Evolutionary conservation across 2,113 vertebrate species (phyloP).

Genomic region (Okapia johnstoni): DNA sequence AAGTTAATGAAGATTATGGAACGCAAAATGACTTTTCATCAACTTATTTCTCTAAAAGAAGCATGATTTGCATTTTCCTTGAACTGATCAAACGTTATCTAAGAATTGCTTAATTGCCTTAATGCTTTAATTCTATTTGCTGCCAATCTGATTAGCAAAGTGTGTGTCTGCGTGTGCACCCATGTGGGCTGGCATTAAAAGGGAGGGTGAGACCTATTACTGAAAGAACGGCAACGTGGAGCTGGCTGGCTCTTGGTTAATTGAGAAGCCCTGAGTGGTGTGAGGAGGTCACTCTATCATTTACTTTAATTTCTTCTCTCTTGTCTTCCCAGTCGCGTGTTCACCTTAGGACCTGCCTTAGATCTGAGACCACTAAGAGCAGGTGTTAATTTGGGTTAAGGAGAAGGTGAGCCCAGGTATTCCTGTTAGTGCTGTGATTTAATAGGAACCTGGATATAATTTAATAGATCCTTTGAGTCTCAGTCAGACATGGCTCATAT

Average conservation of each 20-base stretch:
- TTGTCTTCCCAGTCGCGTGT: constrained; percentile 60
- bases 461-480: constrained; percentile 81
- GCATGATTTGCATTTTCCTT: constrained; percentile 78
- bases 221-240: constrained; percentile 7
- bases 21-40: constrained; percentile 50
- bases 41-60: constrained; percentile 66
- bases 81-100: constrained; percentile 79
- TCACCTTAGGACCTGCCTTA: constrained; percentile 69
- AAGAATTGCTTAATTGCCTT: constrained; percentile 82
- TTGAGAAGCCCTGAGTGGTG: constrained; percentile 60
- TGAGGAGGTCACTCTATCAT: constrained; percentile 65
- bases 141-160: constrained; percentile 82
- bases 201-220: constrained; percentile 65
- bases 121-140: constrained; percentile 86
- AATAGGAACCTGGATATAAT: constrained; percentile 79
- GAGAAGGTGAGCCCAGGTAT: constrained; percentile 78
- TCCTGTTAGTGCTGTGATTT: constrained; percentile 73
- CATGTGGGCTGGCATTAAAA: constrained; percentile 43
- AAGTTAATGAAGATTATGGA: constrained; percentile 50
- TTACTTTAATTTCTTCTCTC: constrained; percentile 63
- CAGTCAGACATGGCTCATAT: constrained; percentile 77
- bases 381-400: constrained; percentile 82
- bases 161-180: constrained; percentile 51
- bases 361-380: constrained; percentile 76
- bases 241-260: constrained; percentile 37